Conservation (phyloP, 2,888 invertebrate genomes). For the Acrobasis suavella region DNA sequence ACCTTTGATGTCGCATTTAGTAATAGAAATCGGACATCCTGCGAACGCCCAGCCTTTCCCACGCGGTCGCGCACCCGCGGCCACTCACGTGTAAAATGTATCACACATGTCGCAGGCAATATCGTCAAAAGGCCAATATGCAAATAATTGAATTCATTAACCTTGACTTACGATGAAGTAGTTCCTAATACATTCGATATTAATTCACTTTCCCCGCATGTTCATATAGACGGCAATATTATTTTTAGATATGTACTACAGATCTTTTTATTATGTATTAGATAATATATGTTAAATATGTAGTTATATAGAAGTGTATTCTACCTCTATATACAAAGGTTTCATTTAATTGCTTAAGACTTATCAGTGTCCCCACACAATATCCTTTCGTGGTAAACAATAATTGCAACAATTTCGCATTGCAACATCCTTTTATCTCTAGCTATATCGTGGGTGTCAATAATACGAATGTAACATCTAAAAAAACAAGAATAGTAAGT, state of each 20-base stretch:
- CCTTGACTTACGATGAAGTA: slow-evolving; percentile 63
- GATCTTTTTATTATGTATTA: background rate
- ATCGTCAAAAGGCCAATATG: slow-evolving; percentile 66
- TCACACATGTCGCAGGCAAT: slow-evolving; percentile 52
- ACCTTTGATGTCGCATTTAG: slow-evolving; percentile 36
- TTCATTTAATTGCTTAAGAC: no score
- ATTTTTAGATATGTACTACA: background rate
- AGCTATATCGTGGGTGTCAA: background rate
- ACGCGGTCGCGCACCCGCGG: slow-evolving; percentile 63
- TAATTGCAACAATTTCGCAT: background rate
- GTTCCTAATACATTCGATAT: slow-evolving; percentile 6
- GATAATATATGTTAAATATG: background rate
- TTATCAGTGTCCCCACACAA: background rate
- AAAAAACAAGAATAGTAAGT: slow-evolving; percentile 10
- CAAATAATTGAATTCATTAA: slow-evolving; percentile 58
- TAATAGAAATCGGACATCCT: slow-evolving; percentile 44
- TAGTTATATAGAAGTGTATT: no score
- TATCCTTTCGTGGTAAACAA: background rate
- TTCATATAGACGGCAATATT: background rate
- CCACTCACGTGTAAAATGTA: slow-evolving; percentile 51
- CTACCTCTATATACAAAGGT: no score
- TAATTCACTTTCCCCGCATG: slow-evolving; percentile 8
- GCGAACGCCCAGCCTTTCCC: slow-evolving; percentile 60
- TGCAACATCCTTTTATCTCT: background rate
- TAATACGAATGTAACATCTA: background rate